phyloP scores from a whole-genome alignment of 1,140 invertebrate species.

The Wasmannia auropunctata region DNA sequence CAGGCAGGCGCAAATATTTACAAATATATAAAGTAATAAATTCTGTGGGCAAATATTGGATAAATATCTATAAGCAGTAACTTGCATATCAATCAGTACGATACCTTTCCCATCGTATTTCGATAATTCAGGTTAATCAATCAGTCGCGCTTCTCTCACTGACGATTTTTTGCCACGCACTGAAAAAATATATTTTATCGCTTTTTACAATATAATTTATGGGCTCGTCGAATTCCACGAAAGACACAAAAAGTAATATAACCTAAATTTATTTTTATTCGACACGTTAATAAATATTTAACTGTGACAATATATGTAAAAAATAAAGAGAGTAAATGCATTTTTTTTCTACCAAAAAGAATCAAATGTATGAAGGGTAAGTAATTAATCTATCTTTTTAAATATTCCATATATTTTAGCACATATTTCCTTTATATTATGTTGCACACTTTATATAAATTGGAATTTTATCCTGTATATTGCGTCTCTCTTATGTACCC shows the following conservation, averaged over 20 bases:
- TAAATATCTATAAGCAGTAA: neutral
- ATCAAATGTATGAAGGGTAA: neutral
- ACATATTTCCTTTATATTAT: neutral
- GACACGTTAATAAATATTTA: neutral
- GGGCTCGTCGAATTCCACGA: neutral
- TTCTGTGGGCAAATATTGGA: neutral
- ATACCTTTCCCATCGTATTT: slow-evolving; percentile 25
- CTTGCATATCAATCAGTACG: neutral
- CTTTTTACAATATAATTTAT: neutral
- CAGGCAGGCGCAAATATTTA: neutral
- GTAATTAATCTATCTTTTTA: neutral
- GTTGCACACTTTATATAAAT: neutral
- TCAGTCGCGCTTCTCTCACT: neutral
- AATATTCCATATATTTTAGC: neutral
- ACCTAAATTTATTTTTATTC: neutral
- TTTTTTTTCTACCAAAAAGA: neutral
- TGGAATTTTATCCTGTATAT: neutral
- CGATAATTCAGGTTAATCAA: slow-evolving; percentile 15
- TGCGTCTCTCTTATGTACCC: neutral
- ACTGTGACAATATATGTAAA: neutral
- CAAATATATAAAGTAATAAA: neutral
- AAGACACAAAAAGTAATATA: neutral
- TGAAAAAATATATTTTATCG: slow-evolving; percentile 22
- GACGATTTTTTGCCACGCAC: neutral
- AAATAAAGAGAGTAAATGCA: neutral